phyloP scores from a whole-genome alignment of 2,797 vertebrate genomes.

The Hoplostethus mediterraneus region DNA sequence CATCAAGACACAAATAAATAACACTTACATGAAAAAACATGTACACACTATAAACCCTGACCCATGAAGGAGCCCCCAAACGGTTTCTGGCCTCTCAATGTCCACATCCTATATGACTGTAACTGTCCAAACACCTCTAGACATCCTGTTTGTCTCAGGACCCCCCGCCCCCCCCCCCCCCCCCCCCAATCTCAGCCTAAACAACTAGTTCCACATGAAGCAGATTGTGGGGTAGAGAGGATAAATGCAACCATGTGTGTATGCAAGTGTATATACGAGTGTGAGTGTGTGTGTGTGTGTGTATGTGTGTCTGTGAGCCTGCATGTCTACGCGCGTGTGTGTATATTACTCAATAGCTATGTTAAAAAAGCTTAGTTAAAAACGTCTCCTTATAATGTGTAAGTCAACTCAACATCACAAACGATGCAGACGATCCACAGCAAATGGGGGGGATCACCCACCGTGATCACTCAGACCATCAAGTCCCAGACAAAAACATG shows the following conservation, averaged over 20 bases:
- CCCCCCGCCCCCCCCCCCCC: slow-evolving; percentile 47
- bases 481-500: slow-evolving; percentile 46
- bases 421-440: slow-evolving; percentile 38
- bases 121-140: slow-evolving; percentile 77
- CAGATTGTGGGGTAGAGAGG: slow-evolving; percentile 77
- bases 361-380: slow-evolving; percentile 18
- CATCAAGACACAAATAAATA: too few species aligned
- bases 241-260: slow-evolving; percentile 84
- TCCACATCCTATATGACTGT: slow-evolving; percentile 25
- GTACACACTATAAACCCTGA: neutral
- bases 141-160: slow-evolving; percentile 83
- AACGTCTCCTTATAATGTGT: slow-evolving; percentile 59
- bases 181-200: slow-evolving; percentile 61
- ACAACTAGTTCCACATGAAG: slow-evolving; percentile 83
- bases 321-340: slow-evolving; percentile 38
- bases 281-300: slow-evolving; percentile 32
- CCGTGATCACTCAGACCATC: slow-evolving; percentile 62
- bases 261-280: slow-evolving; percentile 72
- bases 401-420: slow-evolving; percentile 54
- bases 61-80: too few species aligned
- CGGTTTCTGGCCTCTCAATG: neutral
- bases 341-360: slow-evolving; percentile 45
- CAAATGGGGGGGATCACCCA: slow-evolving; percentile 65
- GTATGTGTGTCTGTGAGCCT: slow-evolving; percentile 33
- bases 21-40: too few species aligned